Base-by-base conservation (phyloP, 2,113 vertebrate species). In the Pollimyrus isidori region DNA sequence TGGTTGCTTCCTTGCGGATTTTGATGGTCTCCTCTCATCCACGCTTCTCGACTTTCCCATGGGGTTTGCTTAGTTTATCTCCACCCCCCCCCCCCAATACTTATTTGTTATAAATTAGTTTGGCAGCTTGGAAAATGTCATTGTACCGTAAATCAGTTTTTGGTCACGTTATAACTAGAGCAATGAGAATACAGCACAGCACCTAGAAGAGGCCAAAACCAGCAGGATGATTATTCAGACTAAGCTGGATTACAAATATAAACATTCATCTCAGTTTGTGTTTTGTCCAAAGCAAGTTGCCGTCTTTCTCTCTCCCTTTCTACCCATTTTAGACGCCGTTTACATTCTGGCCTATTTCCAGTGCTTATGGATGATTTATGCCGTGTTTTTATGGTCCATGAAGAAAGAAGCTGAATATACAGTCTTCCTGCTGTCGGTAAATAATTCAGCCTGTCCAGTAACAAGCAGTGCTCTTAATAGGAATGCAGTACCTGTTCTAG, bases 1-100 rank as follows among this genome's bases (percentile, higher is more conserved):
- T 95, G 95, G 94, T 96, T 97, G 94, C 97, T 95, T 97, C 95
- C 93, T 93, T 95, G 95, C 92, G 94, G 94, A 98, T 95, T 94
- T 97, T 93, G 91, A 93, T 92, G 92, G 92, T 93, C 95, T 94
- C 93, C 95, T 95, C 93, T 93, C 94, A 95, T 93, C 95, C 93
- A 94, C 95, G 92, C 95, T 94, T 94, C 93, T 95, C 95, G 95
- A 95, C 93, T 94, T 93, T 95, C 94, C 96, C 96, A 95, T 95
- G 95, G 26, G 42, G 30, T 52, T 62, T 49, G 95, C 95, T 87
- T 95, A 94, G 96, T 96, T 35, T 65, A 39, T 9, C 52, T 23
- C 85, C 80, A n/a, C n/a, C 46, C 7, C 46, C 46, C 46, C 42
- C 26, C 10, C 23, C 23, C 19, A 0, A 13, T 53, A 56, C 53